phyloP scores from a whole-genome alignment of 2,888 invertebrate species.

The Drosophila pullipes region DNA sequence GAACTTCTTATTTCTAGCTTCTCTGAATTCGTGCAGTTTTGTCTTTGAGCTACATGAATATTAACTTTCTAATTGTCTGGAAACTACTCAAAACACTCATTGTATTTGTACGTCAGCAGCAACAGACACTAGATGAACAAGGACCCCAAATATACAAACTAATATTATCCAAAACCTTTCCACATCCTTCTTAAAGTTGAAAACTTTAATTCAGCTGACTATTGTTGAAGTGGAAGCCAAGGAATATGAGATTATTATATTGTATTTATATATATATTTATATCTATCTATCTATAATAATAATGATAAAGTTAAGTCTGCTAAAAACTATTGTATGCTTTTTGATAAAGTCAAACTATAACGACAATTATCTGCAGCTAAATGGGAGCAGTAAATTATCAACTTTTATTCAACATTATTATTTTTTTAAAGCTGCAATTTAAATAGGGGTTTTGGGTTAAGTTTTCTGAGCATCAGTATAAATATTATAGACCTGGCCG shows the following conservation, averaged over 20 bases:
- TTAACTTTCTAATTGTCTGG: neutral
- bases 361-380: neutral
- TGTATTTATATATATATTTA: no score
- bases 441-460: neutral
- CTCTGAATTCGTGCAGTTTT: conserved; percentile 13
- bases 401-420: neutral
- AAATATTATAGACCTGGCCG: neutral
- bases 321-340: neutral
- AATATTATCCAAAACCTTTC: neutral
- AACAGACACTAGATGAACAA: neutral
- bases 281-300: no score
- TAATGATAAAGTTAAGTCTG: neutral
- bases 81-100: no score
- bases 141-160: neutral
- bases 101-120: no score
- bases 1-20: conserved; percentile 8
- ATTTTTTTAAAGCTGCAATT: neutral
- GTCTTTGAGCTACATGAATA: neutral
- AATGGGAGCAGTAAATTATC: neutral
- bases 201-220: neutral
- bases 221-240: neutral
- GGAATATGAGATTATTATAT: neutral
- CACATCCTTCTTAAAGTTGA: conserved; percentile 1
- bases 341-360: neutral
- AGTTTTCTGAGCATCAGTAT: neutral